Evolutionary conservation across 2,797 vertebrate genomes (phyloP), one percentile per base, ranked within the genome.

Genomic region (Myotis pilosus): DNA sequence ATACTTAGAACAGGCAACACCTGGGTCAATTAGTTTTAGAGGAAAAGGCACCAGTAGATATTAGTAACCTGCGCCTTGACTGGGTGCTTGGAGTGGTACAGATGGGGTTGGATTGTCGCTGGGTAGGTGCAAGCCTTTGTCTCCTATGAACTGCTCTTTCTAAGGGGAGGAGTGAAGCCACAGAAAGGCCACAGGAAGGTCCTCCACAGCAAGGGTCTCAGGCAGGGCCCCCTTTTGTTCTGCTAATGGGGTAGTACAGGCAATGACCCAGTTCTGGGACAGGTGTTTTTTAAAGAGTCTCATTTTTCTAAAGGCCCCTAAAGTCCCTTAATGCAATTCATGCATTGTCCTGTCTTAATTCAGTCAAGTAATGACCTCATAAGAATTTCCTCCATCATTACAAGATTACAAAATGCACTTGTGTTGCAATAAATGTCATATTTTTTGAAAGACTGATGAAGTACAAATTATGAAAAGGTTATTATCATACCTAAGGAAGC

Each of bases 371-470:
- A 76, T 49, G 30, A 4, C 66, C 28, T 62, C n/a, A 49, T 33
- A 60, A 89, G 12, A 17, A 60, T 87, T 91, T 51, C 1, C 8
- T 60, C 12, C 19, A 60, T 69, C 33, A 38, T 66, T 66, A 11
- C 44, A n/a, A 93, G 64, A 57, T 71, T 71, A 76, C 2, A 71
- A 69, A 85, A 38, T 19, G 2, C 0, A 66, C 0, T 95, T 11
- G 1, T 20, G 0, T 13, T 60, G 0, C 22, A 78, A 60, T 72
- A 28, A 60, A 53, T 30, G 20, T 89, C n/a, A 38, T 75, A 4
- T 84, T 81, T 96, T 16, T 91, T 87, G 6, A 72, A 91, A 62
- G 28, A 79, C 66, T 30, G 60, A 38, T 8, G 16, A 90, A 91
- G 60, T 2, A 22, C 3, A 64, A 41, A 84, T 60, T 69, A n/a